Evolutionary conservation across 2,113 vertebrate species (phyloP), one percentile per base, ranked within the genome.

Genomic region (Butorides virescens): DNA sequence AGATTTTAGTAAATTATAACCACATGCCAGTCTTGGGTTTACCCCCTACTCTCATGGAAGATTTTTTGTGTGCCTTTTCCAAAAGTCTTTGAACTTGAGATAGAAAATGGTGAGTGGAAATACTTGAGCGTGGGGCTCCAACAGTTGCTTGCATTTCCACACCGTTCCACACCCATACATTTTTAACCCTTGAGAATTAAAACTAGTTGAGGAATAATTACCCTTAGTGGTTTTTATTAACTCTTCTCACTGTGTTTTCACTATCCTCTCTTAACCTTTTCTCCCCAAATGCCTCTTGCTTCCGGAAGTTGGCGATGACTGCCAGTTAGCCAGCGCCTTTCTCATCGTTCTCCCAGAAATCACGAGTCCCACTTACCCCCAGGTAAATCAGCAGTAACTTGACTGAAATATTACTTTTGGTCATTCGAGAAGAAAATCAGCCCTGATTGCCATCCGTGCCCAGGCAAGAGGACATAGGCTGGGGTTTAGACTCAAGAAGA

Each of bases 171-270:
- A 58, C 14, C 25, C 50, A 44, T 30, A 30, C 14, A 73, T 87
- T 90, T 93, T 87, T 82, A 93, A 90, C 58, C 74, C 75, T 55
- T 42, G 71, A 90, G 90, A 95, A 96, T 89, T 93, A 89, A 96
- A 90, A 76, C 72, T 59, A 68, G 77, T 86, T 78, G 86, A 91
- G 61, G 52, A 89, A 44, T 37, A 90, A 95, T 37, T 66, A 32
- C 52, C 74, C 68, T 81, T 39, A 36, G 25, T 39, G 21, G 3
- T 34, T 92, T 88, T 86, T 89, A 78, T 90, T 86, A 93, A 62
- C 85, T 91, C 56, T 82, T 93, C 84, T 73, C 84, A n/a, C 56
- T 9, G 30, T 46, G 52, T 80, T 86, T 92, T 46, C 83, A 65
- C 76, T 79, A 26, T 59, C 73, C 63, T 76, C 65, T 47, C 59